A percentile compares a stretch with the other conserved stretches of the same genome.
phyloP scores from a whole-genome alignment of 2,113 vertebrate genomes.

The Oxygymnocypris stewartii region DNA sequence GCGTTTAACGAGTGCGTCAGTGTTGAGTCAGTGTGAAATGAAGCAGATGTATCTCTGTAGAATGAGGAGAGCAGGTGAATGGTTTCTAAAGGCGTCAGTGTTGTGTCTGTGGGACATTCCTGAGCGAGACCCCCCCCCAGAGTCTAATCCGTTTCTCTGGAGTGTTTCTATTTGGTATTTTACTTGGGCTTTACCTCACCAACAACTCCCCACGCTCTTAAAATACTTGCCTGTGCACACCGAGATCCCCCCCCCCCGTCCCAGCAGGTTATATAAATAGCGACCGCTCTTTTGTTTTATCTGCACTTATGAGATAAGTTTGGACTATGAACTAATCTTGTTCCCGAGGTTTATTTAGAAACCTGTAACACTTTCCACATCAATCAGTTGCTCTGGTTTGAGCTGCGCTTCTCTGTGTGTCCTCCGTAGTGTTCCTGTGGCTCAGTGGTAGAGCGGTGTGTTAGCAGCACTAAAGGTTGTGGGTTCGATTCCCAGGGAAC shows the following conservation, averaged over 20 bases:
- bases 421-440: no score
- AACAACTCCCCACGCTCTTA: constrained; percentile 27
- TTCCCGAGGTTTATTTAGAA: constrained; percentile 1
- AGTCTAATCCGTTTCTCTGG: constrained; percentile 30
- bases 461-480: no score
- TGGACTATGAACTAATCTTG: constrained; percentile 3
- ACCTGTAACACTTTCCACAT: background rate
- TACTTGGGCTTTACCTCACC: constrained; percentile 34
- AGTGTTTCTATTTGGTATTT: constrained; percentile 53
- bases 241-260: background rate
- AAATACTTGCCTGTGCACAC: no score
- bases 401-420: background rate
- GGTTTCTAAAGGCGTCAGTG: constrained; percentile 35
- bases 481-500: no score
- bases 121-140: background rate
- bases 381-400: background rate
- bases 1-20: background rate
- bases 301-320: constrained; percentile 22
- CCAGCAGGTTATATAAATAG: constrained; percentile 50
- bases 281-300: constrained; percentile 31
- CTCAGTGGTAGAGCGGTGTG: no score
- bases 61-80: background rate
- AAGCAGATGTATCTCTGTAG: background rate
- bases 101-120: constrained; percentile 39
- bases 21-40: background rate